Evolutionary conservation across 2,888 invertebrate species (phyloP).

Genomic region (Apotomis betuletana): DNA sequence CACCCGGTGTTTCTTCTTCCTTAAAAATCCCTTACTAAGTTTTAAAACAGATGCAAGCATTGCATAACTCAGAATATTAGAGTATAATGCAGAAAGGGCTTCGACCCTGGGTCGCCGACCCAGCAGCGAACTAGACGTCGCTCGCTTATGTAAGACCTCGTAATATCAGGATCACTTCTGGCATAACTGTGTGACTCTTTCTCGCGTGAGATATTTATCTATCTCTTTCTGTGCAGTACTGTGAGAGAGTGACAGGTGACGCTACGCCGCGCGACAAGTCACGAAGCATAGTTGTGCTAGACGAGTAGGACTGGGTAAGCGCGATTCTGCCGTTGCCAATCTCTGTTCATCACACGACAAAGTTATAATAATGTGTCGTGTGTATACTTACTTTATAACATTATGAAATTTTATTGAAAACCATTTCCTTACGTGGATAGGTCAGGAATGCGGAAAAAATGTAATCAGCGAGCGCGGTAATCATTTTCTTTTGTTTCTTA

Average conservation of each 20-base stretch:
- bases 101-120: conserved; percentile 29
- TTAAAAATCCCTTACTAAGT: neutral
- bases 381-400: neutral
- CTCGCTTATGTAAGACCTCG: conserved; percentile 33
- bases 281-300: too few relatives aligned
- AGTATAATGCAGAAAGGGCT: conserved; percentile 25
- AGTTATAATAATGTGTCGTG: neutral
- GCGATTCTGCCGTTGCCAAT: neutral
- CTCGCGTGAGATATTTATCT: too few relatives aligned
- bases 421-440: too few relatives aligned
- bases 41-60: conserved; percentile 7
- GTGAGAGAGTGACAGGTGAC: too few relatives aligned
- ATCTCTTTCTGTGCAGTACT: too few relatives aligned
- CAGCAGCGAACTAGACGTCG: conserved; percentile 22
- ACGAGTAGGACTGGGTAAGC: neutral
- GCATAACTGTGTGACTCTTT: too few relatives aligned
- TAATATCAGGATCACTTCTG: conserved; percentile 9
- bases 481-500: too few relatives aligned
- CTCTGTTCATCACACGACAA: neutral
- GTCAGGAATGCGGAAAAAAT: too few relatives aligned
- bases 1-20: too few relatives aligned
- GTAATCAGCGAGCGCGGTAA: too few relatives aligned
- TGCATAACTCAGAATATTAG: conserved; percentile 10
- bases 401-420: too few relatives aligned
- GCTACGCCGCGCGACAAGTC: too few relatives aligned